Base-by-base conservation (phyloP, 1,140 invertebrate species). In the Chironomus striatipennis region DNA sequence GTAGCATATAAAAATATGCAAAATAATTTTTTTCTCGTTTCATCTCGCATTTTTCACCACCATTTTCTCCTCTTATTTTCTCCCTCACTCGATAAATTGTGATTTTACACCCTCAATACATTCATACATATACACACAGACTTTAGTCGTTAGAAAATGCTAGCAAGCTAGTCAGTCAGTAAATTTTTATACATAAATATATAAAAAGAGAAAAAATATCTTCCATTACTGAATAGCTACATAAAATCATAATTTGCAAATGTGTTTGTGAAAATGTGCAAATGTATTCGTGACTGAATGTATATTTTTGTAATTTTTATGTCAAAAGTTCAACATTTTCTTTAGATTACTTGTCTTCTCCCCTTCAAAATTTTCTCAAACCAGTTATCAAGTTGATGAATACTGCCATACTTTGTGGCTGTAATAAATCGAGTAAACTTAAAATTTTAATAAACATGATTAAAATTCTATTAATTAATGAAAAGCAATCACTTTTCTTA, bases 41-140 rank as follows among this genome's bases (percentile, higher is more conserved):
- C 9, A 15, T 15, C 24, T 34, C 47, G 12, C 12, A 20, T 70
- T 70, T 70, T 20, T 20, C 10, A 70, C 65, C 17, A 70, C 65
- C 18, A 9, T 57, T 57, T 57, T 57, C n/a, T 57, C 47, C n/a
- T 10, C n/a, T n/a, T 57, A 10, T 57, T n/a, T 57, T n/a, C n/a
- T 57, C 47, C 47, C 65, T 70, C n/a, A 9, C 9, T 70, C 20
- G 65, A 70, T 70, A 70, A 70, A 70, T 70, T 70, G 65, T 70
- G 65, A 70, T 70, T 70, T 70, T 70, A 70, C 65, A 70, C 65
- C 65, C 65, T 70, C 7, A 57, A n/a, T 57, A n/a, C 24, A 34
- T 34, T 1, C 24, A 34, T 34, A 34, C 24, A 57, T n/a, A 57
- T 15, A 57, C 47, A 57, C 12, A 12, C 12, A 57, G 43, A 47